These are phyloP conservation scores for Orussus abietinus DNA, from an alignment of 1,140 invertebrate genomes.

Conservation along the genomic window DNA sequence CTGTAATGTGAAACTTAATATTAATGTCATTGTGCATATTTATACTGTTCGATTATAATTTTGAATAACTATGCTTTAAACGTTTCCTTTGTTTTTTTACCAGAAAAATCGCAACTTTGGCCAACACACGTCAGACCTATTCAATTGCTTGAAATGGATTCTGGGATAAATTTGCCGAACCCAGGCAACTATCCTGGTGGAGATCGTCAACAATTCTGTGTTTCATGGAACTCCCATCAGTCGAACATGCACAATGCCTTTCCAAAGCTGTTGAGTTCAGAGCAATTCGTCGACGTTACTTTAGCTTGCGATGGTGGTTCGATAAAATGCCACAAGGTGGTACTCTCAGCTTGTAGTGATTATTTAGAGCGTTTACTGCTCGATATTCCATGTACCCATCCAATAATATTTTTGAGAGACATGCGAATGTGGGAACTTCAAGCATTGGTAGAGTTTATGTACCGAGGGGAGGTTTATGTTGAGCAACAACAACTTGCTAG, in stretches of 20 bases:
- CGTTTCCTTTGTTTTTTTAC: no score
- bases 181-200: slow-evolving; percentile 44
- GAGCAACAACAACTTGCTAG: slow-evolving; percentile 76
- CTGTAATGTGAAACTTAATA: no score
- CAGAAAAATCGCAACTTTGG: no score
- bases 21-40: no score
- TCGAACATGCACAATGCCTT: slow-evolving; percentile 62
- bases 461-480: slow-evolving; percentile 81
- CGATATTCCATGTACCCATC: slow-evolving; percentile 81
- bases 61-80: no score
- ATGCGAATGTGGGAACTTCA: slow-evolving; percentile 74
- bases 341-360: slow-evolving; percentile 76
- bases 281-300: slow-evolving; percentile 87
- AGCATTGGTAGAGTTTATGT: slow-evolving; percentile 82
- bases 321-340: slow-evolving; percentile 85
- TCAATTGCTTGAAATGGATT: no score
- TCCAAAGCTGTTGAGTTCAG: slow-evolving; percentile 74
- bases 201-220: slow-evolving; percentile 55
- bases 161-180: slow-evolving; percentile 39
- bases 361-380: slow-evolving; percentile 78
- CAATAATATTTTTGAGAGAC: slow-evolving; percentile 80
- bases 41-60: no score
- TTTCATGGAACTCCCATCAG: slow-evolving; percentile 67
- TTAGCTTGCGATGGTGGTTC: slow-evolving; percentile 82
- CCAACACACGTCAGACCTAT: no score